Conservation (phyloP, 1,140 invertebrate genomes). For the Nixonia krombeini region DNA sequence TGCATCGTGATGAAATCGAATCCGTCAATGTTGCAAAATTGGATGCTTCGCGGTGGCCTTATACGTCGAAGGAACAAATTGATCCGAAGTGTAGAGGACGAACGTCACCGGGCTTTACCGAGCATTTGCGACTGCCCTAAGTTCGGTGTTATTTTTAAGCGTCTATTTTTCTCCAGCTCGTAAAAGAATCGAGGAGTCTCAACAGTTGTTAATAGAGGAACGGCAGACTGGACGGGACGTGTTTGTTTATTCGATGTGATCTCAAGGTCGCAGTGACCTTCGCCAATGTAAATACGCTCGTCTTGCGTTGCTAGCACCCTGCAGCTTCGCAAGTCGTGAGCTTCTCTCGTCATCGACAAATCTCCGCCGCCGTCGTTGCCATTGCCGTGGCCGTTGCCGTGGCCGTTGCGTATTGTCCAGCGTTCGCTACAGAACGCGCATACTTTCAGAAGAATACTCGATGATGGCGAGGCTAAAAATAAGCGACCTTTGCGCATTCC, state of each 20-base stretch:
- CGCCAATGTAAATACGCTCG: constrained; percentile 35
- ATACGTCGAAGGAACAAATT: too few relatives aligned
- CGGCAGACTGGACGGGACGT: constrained; percentile 31
- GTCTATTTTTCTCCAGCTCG: constrained; percentile 10
- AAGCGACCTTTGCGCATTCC: constrained; percentile 2
- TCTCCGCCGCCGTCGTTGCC: background rate
- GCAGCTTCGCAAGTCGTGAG: constrained; percentile 26
- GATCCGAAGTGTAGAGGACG: too few relatives aligned
- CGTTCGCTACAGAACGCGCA: background rate
- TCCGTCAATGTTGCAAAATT: too few relatives aligned
- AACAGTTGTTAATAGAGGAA: constrained; percentile 20
- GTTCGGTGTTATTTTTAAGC: constrained; percentile 13
- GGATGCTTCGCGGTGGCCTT: too few relatives aligned
- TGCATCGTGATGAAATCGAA: too few relatives aligned
- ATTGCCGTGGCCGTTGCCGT: background rate
- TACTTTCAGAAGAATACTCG: constrained; percentile 22
- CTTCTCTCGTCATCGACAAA: constrained; percentile 7
- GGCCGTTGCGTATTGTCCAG: background rate
- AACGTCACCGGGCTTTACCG: too few relatives aligned
- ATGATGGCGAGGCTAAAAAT: constrained; percentile 30
- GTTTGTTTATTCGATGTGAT: constrained; percentile 34
- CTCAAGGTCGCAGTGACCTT: constrained; percentile 45
- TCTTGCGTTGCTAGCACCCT: constrained; percentile 13
- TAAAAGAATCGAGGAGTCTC: constrained; percentile 11
- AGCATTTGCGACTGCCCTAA: background rate